These are phyloP conservation scores for Telmatochromis bifrenatus DNA, from an alignment of 2,113 vertebrate species.

Conservation along the genomic window DNA sequence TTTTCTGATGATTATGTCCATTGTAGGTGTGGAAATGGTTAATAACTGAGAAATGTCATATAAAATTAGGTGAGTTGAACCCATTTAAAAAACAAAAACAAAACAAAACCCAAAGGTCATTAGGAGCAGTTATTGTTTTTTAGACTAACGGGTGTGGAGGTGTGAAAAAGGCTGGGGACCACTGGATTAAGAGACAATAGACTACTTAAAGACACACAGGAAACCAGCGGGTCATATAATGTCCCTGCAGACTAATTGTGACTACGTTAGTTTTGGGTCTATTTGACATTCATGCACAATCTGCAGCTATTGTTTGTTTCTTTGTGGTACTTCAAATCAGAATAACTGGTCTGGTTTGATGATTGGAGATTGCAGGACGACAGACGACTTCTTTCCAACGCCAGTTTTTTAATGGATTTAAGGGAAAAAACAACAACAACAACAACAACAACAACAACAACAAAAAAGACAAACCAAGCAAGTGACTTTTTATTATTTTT, in stretches of 20 bases:
- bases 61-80: rapidly evolving
- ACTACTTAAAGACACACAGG: not conserved
- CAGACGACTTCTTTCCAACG: rapidly evolving
- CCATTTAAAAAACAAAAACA: not conserved
- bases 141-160: not conserved
- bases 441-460: not conserved
- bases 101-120: not conserved
- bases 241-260: not conserved
- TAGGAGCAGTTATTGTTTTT: not conserved
- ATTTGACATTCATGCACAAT: not conserved
- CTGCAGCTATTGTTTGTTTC: not conserved
- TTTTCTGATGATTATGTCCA: not conserved
- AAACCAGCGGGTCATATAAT: rapidly evolving
- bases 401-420: rapidly evolving
- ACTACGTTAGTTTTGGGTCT: not conserved
- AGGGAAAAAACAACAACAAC: rapidly evolving
- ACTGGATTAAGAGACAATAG: not conserved
- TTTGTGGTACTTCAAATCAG: not conserved
- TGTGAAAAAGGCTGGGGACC: not conserved
- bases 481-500: conserved; percentile 83
- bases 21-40: not conserved
- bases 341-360: not conserved
- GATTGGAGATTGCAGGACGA: rapidly evolving
- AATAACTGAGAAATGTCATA: not conserved
- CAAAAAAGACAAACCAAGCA: not conserved